Percentiles rank a stretch among this genome's conserved stretches.
These are phyloP conservation scores for Drosophila kikkawai DNA, from an alignment of 1,140 invertebrate species.

Conservation along the genomic window DNA sequence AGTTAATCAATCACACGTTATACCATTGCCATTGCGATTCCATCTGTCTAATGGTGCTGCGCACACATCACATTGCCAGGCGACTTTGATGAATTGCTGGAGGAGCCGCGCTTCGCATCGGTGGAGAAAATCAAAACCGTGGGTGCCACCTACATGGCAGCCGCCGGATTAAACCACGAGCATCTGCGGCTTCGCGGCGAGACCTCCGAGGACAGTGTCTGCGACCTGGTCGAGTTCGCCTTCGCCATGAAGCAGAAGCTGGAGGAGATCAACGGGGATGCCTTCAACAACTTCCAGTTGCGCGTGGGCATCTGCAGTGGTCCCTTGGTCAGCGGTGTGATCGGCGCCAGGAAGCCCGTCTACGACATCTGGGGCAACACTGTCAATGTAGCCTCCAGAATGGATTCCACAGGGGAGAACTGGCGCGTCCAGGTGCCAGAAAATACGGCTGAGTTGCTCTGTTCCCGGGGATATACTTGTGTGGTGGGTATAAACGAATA, in stretches of 20 bases:
- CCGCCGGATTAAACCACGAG: constrained; percentile 95
- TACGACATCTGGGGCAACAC: constrained; percentile 99
- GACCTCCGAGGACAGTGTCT: constrained; percentile 91
- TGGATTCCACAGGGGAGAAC: constrained; percentile 96
- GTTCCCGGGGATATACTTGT: constrained; percentile 78
- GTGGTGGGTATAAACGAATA: constrained; percentile 51
- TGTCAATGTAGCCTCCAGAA: constrained; percentile 97
- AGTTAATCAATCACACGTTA: constrained; percentile 73
- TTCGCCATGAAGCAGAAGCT: constrained; percentile 95
- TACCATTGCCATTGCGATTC: constrained; percentile 15
- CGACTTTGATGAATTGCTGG: constrained; percentile 96
- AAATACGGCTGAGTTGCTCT: constrained; percentile 89
- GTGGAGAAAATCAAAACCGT: constrained; percentile 99
- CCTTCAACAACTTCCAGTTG: constrained; percentile 98
- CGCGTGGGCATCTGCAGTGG: constrained; percentile 97
- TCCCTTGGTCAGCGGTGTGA: constrained; percentile 97
- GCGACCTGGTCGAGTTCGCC: constrained; percentile 96
- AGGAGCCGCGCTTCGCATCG: constrained; percentile 94
- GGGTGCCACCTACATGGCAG: constrained; percentile 98
- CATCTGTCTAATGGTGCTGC: constrained; percentile 36
- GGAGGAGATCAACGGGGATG: constrained; percentile 97
- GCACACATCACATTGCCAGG: constrained; percentile 48
- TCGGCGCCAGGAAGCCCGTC: constrained; percentile 98
- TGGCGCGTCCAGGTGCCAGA: constrained; percentile 95
- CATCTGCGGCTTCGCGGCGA: constrained; percentile 87